Percentiles rank a stretch among this genome's conserved stretches.
Conservation (phyloP, 2,113 vertebrate genomes). For the Nesoenas mayeri region DNA sequence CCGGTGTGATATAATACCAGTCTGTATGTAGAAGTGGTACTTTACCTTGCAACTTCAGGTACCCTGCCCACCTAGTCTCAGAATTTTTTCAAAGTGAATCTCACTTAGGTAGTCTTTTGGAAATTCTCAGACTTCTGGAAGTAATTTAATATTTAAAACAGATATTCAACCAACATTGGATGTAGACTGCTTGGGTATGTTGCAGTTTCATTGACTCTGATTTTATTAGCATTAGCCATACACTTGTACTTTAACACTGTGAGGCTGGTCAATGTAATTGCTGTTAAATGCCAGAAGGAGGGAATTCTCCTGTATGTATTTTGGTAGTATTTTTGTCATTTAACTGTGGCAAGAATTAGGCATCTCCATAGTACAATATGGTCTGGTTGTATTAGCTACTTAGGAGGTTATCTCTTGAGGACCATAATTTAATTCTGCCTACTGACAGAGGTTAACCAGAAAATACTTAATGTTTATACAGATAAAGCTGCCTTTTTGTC, state of each 20-base stretch:
- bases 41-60: neutral
- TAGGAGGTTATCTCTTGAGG: neutral
- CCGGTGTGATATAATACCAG: neutral
- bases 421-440: neutral
- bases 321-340: neutral
- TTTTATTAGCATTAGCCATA: neutral
- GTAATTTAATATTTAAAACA: neutral
- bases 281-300: neutral
- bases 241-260: neutral
- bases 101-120: neutral
- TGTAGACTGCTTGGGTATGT: neutral
- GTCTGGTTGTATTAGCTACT: neutral
- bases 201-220: neutral
- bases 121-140: constrained; percentile 6
- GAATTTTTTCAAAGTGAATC: constrained; percentile 15
- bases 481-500: neutral
- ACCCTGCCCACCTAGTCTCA: neutral
- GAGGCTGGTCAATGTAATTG: neutral
- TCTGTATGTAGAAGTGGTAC: neutral
- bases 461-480: neutral
- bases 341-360: neutral
- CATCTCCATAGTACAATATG: neutral
- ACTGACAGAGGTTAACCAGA: neutral
- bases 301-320: neutral
- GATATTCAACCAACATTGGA: neutral